Evolutionary conservation across 2,888 invertebrate genomes (phyloP), one percentile per base, ranked within the genome.

Genomic region (Horisme vitalbata): DNA sequence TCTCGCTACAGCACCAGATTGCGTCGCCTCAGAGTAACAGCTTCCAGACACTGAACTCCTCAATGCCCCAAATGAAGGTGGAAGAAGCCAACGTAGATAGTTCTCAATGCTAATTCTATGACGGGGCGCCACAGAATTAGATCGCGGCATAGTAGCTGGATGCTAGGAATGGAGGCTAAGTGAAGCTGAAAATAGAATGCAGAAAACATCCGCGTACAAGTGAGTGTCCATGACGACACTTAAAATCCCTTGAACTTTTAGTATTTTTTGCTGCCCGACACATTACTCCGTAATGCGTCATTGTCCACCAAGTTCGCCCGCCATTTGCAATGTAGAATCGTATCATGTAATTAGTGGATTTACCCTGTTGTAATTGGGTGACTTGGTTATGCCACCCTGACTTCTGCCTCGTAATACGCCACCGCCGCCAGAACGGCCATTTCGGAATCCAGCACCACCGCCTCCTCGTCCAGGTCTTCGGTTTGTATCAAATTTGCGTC

Each of bases 381-480:
- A 84, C 79, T 94, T 93, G 51, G 93, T 84, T 65, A 93, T 91
- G 66, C 93, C 94, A 63, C 94, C 94, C 68, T 93, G 93, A 82
- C 89, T 93, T 79, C 94, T 93, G 68, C 95, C 94, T 75, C 94
- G 93, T 66, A 94, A 90, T 43, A 92, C 91, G 52, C 91, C 90
- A 52, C 91, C 90, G 43, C 91, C 90, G 45, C 90, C 87, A 20
- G 91, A 77, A 50, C 91, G 91, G 56, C 90, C 88, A 64, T 91
- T 92, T 59, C 91, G 86, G 63, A 86, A 81, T 55, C 82, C 68
- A 65, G 82, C 86, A 41, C 86, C 84, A 27, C 34, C 34, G 34
- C 79, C 72, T 41, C 81, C 81, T 57, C 90, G 85, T 51, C 90
- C 82, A 48, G 82, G 68, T 67, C 80, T 83, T 75, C 69, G 75